Percentiles rank a stretch among this genome's conserved stretches.
These are phyloP conservation scores for Microtus montanus DNA, from an alignment of 2,113 vertebrate genomes.

Conservation along the genomic window DNA sequence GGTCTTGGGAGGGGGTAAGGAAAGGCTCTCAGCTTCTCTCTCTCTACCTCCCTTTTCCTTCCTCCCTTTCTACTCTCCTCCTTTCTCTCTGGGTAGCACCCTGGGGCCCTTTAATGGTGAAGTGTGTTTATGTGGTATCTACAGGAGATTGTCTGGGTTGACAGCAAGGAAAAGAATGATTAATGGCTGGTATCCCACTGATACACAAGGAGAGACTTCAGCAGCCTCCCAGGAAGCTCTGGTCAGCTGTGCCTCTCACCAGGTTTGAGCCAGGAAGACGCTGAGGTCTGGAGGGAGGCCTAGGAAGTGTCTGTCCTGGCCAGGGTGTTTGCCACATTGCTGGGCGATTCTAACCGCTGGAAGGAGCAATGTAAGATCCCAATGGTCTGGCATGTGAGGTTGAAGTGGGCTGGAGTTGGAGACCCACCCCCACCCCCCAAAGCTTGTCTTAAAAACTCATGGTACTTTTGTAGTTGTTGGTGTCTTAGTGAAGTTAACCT, in stretches of 20 bases:
- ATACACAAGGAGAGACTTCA: accelerated
- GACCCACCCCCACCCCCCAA: too few species aligned
- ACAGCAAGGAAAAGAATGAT: background rate
- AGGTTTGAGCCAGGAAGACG: background rate
- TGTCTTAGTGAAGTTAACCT: background rate
- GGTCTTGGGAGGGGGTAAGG: background rate
- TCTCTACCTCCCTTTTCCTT: background rate
- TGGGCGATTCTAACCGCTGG: background rate
- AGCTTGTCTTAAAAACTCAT: background rate
- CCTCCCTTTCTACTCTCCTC: background rate
- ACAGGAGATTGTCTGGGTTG: slow-evolving; percentile 43
- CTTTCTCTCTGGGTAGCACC: background rate
- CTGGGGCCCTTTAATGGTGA: slow-evolving; percentile 41
- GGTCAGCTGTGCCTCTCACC: background rate
- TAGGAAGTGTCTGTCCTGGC: background rate
- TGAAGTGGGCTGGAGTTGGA: too few species aligned
- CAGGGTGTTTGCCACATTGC: background rate
- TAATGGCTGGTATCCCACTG: background rate
- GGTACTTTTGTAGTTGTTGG: background rate
- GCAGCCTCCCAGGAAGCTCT: background rate
- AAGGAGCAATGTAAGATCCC: background rate
- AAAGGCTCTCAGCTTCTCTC: background rate
- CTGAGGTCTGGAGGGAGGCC: background rate
- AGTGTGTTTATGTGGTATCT: slow-evolving; percentile 27
- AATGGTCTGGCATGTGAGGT: accelerated